phyloP scores from a whole-genome alignment of 2,888 invertebrate genomes.

The Elegia similella region DNA sequence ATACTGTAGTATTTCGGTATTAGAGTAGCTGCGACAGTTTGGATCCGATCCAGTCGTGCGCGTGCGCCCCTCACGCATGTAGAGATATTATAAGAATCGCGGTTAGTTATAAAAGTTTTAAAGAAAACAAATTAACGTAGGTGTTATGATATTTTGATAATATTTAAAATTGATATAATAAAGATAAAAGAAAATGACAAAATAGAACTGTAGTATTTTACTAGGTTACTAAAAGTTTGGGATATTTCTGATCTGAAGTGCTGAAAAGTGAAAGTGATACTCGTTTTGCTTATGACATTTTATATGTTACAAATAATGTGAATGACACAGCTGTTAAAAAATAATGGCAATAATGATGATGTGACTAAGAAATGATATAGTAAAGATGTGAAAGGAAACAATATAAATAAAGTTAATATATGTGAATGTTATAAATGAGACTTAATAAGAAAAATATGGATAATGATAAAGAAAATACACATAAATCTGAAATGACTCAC shows the following conservation, averaged over 20 bases:
- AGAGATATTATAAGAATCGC: neutral
- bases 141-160: neutral
- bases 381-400: neutral
- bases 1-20: conserved; percentile 73
- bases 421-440: neutral
- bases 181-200: too few species aligned
- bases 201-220: too few species aligned
- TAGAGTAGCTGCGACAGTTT: conserved; percentile 73
- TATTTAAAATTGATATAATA: neutral
- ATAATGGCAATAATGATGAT: too few species aligned
- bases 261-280: too few species aligned
- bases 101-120: neutral
- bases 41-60: conserved; percentile 72
- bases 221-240: too few species aligned
- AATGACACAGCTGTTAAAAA: too few species aligned
- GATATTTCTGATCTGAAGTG: too few species aligned
- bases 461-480: conserved; percentile 23
- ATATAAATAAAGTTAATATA: neutral
- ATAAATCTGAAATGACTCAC: conserved; percentile 49
- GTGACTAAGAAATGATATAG: neutral
- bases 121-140: neutral
- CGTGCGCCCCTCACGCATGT: conserved; percentile 40
- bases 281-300: too few species aligned
- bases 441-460: conserved; percentile 7
- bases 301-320: too few species aligned